These are phyloP conservation scores for Rhyacophila brunnea DNA, from an alignment of 1,140 invertebrate genomes.

Conservation along the genomic window DNA sequence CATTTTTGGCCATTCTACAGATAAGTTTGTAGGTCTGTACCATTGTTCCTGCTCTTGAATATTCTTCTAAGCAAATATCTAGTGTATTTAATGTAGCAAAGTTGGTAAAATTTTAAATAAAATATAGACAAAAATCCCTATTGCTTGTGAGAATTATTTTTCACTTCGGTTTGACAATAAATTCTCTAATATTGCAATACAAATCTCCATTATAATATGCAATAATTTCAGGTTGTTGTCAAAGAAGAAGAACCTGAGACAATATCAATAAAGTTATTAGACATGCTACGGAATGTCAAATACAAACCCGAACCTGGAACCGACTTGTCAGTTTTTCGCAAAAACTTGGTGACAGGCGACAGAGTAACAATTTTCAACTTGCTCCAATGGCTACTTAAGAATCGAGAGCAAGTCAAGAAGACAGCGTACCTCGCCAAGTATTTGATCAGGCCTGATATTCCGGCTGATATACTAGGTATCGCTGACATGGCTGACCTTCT, in stretches of 20 bases:
- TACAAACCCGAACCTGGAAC: constrained; percentile 47
- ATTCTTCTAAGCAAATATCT: no score
- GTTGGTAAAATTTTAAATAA: no score
- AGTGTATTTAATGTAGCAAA: no score
- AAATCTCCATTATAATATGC: neutral
- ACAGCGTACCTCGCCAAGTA: constrained; percentile 76
- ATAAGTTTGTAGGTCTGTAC: no score
- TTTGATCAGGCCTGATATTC: constrained; percentile 64
- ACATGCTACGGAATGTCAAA: constrained; percentile 52
- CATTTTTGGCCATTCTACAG: no score
- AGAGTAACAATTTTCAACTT: constrained; percentile 74
- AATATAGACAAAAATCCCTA: no score
- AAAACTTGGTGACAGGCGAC: constrained; percentile 73
- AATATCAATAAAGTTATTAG: constrained; percentile 45
- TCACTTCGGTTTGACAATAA: no score
- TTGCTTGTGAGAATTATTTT: no score
- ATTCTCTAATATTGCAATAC: constrained; percentile 14
- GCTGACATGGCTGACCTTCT: constrained; percentile 71
- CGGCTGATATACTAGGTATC: constrained; percentile 77
- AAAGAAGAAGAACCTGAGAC: constrained; percentile 50
- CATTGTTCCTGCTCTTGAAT: no score
- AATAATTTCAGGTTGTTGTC: constrained; percentile 13
- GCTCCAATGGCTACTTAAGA: constrained; percentile 74
- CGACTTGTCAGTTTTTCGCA: constrained; percentile 58
- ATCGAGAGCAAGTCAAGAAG: constrained; percentile 72